Evolutionary conservation across 2,888 invertebrate genomes (phyloP).

Genomic region (Lasioglossum zephyrum): DNA sequence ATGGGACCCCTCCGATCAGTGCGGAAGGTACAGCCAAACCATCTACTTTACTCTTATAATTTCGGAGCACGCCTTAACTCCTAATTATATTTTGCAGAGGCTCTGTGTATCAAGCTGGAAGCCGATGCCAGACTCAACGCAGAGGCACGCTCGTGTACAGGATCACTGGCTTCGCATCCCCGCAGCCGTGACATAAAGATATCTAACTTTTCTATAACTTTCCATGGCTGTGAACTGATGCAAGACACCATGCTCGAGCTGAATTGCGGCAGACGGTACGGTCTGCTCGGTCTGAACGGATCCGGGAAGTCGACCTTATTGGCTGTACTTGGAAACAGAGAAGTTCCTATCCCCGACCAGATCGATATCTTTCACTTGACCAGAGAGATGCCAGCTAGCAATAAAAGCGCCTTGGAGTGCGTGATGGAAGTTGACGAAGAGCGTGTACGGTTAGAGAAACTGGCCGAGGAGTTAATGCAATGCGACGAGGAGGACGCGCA

Average conservation of each 20-base stretch:
- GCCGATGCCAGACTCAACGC: slow-evolving; percentile 96
- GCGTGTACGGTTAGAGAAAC: slow-evolving; percentile 93
- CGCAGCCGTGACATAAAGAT: slow-evolving; percentile 98
- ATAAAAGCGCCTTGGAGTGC: slow-evolving; percentile 97
- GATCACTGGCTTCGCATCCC: slow-evolving; percentile 97
- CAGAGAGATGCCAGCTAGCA: slow-evolving; percentile 99
- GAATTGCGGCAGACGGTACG: slow-evolving; percentile 98
- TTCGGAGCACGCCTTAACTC: not conserved
- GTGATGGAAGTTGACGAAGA: slow-evolving; percentile 99
- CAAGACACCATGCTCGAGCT: slow-evolving; percentile 98
- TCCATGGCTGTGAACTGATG: slow-evolving; percentile 98
- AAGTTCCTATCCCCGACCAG: slow-evolving; percentile 98
- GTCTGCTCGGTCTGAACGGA: slow-evolving; percentile 98
- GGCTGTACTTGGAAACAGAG: slow-evolving; percentile 95
- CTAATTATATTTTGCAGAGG: slow-evolving; percentile 86
- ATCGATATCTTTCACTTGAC: slow-evolving; percentile 99
- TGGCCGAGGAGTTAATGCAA: slow-evolving; percentile 95
- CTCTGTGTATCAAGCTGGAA: slow-evolving; percentile 94
- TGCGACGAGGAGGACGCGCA: slow-evolving; percentile 92
- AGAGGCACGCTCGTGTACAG: slow-evolving; percentile 97
- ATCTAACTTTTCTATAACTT: slow-evolving; percentile 97
- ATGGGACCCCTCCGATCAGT: slow-evolving; percentile 85
- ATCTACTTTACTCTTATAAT: not conserved
- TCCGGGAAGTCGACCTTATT: slow-evolving; percentile 98
- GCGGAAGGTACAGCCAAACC: slow-evolving; percentile 88